Percentiles rank a stretch among this genome's conserved stretches.
Conservation (phyloP, 2,797 vertebrate genomes). For the Poeciliopsis presidionis region DNA sequence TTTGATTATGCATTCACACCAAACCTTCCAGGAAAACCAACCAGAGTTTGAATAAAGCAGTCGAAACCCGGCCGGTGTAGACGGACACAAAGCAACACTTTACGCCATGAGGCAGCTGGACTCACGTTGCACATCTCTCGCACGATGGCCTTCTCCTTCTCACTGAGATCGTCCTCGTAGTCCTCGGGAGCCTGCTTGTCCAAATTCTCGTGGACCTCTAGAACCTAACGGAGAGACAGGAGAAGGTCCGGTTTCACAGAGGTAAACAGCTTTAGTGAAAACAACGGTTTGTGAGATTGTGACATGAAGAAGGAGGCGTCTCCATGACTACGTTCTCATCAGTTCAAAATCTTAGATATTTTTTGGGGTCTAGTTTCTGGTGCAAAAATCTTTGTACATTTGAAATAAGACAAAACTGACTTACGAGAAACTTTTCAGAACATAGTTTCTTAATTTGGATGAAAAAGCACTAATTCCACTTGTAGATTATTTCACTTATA, state of each 20-base stretch:
- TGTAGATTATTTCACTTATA: too few relatives aligned
- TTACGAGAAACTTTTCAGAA: too few relatives aligned
- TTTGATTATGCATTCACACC: not conserved
- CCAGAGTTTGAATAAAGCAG: not conserved
- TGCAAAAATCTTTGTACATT: too few relatives aligned
- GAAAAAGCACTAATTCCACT: too few relatives aligned
- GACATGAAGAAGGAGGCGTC: not conserved
- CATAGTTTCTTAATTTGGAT: too few relatives aligned
- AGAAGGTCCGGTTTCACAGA: not conserved
- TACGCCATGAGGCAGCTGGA: not conserved
- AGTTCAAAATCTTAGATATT: too few relatives aligned
- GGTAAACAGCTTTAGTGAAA: not conserved
- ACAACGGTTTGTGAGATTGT: not conserved
- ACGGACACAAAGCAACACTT: not conserved
- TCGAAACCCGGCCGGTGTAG: not conserved
- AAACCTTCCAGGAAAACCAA: not conserved
- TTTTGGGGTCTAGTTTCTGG: too few relatives aligned
- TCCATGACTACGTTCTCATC: not conserved
- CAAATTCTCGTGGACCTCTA: constrained; percentile 97
- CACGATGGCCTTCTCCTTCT: constrained; percentile 98
- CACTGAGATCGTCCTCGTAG: constrained; percentile 93
- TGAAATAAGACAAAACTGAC: too few relatives aligned
- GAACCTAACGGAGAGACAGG: constrained; percentile 80
- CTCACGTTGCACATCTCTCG: constrained; percentile 99
- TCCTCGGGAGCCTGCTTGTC: constrained; percentile 92